Conservation (phyloP, 2,797 vertebrate genomes). For the Microctenopoma steveboyesi region DNA sequence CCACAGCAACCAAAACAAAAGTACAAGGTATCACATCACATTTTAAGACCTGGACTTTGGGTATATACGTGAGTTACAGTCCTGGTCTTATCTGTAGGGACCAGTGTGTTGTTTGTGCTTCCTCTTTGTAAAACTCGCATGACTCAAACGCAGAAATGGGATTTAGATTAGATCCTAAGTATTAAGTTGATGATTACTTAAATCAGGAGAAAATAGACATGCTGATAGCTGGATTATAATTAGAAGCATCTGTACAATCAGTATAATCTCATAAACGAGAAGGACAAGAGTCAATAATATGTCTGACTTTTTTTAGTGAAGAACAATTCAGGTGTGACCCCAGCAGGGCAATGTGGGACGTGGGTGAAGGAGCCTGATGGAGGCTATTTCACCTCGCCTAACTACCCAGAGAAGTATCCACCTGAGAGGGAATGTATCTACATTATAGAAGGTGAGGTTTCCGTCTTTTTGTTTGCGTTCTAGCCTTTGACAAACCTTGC, state of each 20-base stretch:
- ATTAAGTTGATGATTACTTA: too few species aligned
- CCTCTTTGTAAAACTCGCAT: too few species aligned
- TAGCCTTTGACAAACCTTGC: neutral
- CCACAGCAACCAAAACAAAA: conserved; percentile 83
- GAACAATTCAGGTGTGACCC: conserved; percentile 91
- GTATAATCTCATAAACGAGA: too few species aligned
- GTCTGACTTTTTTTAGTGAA: conserved; percentile 84
- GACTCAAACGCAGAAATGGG: too few species aligned
- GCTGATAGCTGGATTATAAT: too few species aligned
- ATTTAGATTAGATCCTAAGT: too few species aligned
- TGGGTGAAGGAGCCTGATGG: conserved; percentile 95
- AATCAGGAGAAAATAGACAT: too few species aligned
- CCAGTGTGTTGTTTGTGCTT: too few species aligned
- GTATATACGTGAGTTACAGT: neutral
- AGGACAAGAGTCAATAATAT: too few species aligned
- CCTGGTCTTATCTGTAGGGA: too few species aligned
- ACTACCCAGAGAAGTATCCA: conserved; percentile 97
- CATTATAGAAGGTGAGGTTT: conserved; percentile 94
- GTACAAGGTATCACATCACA: conserved; percentile 84
- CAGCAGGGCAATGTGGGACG: conserved; percentile 91
- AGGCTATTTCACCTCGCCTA: conserved; percentile 96
- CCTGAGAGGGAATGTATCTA: conserved; percentile 96
- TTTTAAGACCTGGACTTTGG: neutral
- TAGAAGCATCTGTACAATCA: too few species aligned
- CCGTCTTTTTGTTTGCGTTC: neutral